phyloP scores from a whole-genome alignment of 2,797 vertebrate genomes.

The Hapalemur alaotrensis region DNA sequence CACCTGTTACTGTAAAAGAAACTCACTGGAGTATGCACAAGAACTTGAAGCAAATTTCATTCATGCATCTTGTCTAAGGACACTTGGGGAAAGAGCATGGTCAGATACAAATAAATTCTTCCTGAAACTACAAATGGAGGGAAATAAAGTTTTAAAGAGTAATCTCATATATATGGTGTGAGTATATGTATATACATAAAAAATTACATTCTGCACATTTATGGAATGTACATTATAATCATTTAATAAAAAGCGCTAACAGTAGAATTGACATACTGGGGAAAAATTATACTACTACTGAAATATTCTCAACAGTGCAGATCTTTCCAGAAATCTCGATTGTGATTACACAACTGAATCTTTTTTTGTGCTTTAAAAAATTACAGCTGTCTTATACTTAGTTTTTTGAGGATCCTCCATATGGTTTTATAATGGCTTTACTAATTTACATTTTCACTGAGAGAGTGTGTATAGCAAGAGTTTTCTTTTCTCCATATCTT shows the following conservation, averaged over 20 bases:
- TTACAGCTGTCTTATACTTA: background rate
- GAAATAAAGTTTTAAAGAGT: background rate
- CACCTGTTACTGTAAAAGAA: background rate
- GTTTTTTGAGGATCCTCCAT: background rate
- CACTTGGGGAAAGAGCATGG: background rate
- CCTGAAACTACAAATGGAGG: background rate
- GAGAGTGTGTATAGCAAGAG: rapidly evolving
- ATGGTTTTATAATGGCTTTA: background rate
- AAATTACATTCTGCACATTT: background rate
- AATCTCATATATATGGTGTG: no score
- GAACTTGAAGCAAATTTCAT: background rate
- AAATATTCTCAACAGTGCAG: background rate
- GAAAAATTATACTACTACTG: background rate
- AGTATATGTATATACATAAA: background rate
- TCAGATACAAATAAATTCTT: background rate
- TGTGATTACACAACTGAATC: background rate
- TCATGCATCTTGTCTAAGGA: background rate
- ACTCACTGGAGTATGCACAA: background rate
- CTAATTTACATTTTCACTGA: background rate
- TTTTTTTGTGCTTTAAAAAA: background rate
- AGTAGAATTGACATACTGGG: background rate
- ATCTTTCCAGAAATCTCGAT: background rate
- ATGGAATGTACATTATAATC: background rate
- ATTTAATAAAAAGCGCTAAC: background rate
- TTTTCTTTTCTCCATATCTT: background rate